phyloP scores from a whole-genome alignment of 2,113 vertebrate species.

The Eretmochelys imbricata region DNA sequence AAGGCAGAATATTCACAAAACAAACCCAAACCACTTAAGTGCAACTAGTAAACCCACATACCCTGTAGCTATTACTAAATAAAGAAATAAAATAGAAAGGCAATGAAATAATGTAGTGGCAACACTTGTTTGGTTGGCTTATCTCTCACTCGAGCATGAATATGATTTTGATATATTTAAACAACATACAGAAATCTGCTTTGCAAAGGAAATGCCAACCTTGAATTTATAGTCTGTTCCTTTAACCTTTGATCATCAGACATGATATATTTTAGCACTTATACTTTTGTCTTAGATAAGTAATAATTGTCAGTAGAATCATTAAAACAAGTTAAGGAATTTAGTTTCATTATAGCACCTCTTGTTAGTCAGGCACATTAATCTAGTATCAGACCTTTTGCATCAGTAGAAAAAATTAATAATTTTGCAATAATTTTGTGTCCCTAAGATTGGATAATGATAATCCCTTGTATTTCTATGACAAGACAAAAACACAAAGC shows the following conservation, averaged over 20 bases:
- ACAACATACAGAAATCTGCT: slow-evolving; percentile 20
- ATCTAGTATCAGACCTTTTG: slow-evolving; percentile 64
- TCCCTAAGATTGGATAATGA: slow-evolving; percentile 71
- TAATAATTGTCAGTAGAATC: slow-evolving; percentile 66
- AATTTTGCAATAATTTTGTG: slow-evolving; percentile 67
- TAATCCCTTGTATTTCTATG: slow-evolving; percentile 63
- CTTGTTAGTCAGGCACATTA: slow-evolving; percentile 49
- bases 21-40: background rate
- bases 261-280: slow-evolving; percentile 65
- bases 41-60: background rate
- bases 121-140: slow-evolving; percentile 39
- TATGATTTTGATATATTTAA: slow-evolving; percentile 46
- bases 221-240: slow-evolving; percentile 64
- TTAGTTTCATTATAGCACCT: slow-evolving; percentile 71
- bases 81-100: background rate
- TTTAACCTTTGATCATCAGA: slow-evolving; percentile 60
- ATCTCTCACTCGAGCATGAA: background rate
- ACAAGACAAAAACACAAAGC: slow-evolving; percentile 62
- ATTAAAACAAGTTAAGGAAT: slow-evolving; percentile 69
- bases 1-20: background rate
- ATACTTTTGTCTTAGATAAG: slow-evolving; percentile 50
- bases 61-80: background rate
- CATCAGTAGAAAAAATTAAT: slow-evolving; percentile 73
- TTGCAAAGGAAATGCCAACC: slow-evolving; percentile 58
- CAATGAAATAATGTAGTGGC: background rate